Evolutionary conservation across 2,797 vertebrate genomes (phyloP).

Genomic region (Mastacembelus armatus): DNA sequence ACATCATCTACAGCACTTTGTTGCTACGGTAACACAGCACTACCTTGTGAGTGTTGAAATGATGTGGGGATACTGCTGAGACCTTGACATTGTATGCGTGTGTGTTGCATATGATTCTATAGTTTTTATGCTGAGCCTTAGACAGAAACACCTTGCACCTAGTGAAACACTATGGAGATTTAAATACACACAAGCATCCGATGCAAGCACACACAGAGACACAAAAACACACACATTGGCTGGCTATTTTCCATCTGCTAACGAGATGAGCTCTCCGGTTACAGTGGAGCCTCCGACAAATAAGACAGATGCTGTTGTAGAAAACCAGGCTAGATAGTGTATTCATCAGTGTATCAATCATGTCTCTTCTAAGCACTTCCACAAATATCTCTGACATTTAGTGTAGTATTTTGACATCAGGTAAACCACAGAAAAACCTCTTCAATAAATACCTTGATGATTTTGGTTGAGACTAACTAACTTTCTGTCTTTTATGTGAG

Average conservation of each 20-base stretch:
- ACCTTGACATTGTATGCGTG: conserved; percentile 29
- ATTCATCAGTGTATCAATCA: no score
- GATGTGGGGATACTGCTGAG: no score
- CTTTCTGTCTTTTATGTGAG: no score
- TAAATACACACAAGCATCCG: conserved; percentile 10
- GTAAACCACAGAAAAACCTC: no score
- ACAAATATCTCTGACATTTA: no score
- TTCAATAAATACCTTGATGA: background rate
- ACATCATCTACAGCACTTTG: conserved; percentile 31
- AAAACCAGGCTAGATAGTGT: conserved; percentile 4
- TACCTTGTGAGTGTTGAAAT: conserved; percentile 52
- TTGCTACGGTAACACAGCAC: conserved; percentile 65
- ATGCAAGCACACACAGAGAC: background rate
- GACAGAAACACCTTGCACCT: background rate
- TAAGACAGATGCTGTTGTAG: conserved; percentile 9
- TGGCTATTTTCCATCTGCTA: conserved; percentile 62
- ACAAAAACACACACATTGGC: conserved; percentile 6
- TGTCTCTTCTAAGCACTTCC: no score
- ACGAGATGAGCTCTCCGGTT: conserved; percentile 58
- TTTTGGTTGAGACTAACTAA: no score
- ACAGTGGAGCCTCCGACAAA: conserved; percentile 38
- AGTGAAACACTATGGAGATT: background rate
- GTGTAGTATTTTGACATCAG: no score
- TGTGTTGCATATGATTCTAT: conserved; percentile 16
- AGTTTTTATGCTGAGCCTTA: background rate